Conservation (phyloP, 2,797 vertebrate genomes). For the Picus viridis region DNA sequence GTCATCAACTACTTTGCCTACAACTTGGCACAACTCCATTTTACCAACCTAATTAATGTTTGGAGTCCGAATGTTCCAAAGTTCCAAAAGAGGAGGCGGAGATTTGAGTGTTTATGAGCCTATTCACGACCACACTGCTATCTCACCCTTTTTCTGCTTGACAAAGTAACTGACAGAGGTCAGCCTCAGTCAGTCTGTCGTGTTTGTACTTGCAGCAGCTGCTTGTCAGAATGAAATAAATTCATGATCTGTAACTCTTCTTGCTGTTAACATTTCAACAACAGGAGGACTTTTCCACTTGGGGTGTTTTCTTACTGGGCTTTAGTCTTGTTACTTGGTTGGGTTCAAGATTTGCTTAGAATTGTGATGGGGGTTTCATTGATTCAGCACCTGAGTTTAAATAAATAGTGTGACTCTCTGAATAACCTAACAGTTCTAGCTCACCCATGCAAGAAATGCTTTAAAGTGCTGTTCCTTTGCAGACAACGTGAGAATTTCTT, state of each 20-base stretch:
- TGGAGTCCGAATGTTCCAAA: background rate
- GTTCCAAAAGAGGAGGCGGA: background rate
- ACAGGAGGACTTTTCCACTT: background rate
- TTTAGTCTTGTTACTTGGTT: background rate
- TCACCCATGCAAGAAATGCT: background rate
- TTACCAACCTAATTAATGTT: background rate
- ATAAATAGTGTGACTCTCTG: background rate
- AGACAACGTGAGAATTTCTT: background rate
- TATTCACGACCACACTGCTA: background rate
- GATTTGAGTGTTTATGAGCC: background rate
- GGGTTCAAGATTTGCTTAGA: constrained; percentile 18
- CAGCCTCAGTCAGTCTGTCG: background rate
- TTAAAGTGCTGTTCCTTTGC: background rate
- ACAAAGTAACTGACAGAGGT: constrained; percentile 15
- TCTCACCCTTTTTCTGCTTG: background rate
- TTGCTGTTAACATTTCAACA: constrained; percentile 22
- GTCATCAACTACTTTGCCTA: background rate
- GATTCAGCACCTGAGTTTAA: background rate
- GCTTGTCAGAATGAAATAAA: constrained; percentile 18
- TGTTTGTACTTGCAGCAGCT: background rate
- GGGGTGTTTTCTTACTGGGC: background rate
- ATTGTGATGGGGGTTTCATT: background rate
- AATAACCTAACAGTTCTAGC: background rate
- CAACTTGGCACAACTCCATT: background rate
- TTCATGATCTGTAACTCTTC: constrained; percentile 5